Evolutionary conservation across 2,888 invertebrate genomes (phyloP).

Genomic region (Rhopalosiphum nymphaeae): DNA sequence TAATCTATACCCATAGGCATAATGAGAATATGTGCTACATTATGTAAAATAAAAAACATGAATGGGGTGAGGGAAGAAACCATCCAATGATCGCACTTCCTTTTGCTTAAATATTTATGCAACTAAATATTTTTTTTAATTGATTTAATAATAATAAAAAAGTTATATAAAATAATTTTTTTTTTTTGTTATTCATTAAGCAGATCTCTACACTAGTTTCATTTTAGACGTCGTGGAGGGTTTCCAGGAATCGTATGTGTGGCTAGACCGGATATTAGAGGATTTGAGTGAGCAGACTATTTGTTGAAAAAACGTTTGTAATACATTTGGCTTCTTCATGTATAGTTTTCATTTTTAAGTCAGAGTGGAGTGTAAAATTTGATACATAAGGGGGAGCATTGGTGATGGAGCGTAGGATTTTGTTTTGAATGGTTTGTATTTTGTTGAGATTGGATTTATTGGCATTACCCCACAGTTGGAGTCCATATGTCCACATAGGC

Average conservation of each 20-base stretch:
- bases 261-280: neutral
- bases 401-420: neutral
- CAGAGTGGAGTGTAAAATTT: neutral
- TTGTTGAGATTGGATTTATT: neutral
- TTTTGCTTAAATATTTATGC: neutral
- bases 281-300: neutral
- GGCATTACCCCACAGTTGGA: neutral
- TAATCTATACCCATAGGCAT: slow-evolving; percentile 7
- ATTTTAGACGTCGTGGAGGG: neutral
- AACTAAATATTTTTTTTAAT: neutral
- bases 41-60: neutral
- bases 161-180: no score
- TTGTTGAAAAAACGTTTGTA: neutral
- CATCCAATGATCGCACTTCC: neutral
- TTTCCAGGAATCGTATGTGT: neutral
- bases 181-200: neutral
- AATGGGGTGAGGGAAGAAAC: neutral
- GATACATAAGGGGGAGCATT: neutral
- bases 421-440: neutral
- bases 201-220: neutral
- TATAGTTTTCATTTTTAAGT: neutral
- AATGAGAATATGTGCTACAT: slow-evolving; percentile 9
- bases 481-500: neutral
- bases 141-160: no score
- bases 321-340: neutral